A percentile compares a stretch with the other conserved stretches of the same genome.
Evolutionary conservation across 1,140 invertebrate species (phyloP).

Genomic region (Diorhabda sublineata): DNA sequence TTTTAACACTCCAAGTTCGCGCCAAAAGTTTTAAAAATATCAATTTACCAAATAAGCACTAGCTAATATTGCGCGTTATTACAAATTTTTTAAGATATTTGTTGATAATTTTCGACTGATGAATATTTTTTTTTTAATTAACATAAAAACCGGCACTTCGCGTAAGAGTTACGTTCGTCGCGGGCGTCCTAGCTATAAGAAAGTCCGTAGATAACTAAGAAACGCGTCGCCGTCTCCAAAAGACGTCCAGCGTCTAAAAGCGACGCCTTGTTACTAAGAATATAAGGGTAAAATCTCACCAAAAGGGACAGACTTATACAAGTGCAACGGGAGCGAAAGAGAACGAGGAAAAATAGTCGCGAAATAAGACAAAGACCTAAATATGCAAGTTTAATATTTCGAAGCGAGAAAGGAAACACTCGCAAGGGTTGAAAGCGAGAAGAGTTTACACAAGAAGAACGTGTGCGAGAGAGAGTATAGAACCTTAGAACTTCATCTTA

Average conservation of each 20-base stretch:
- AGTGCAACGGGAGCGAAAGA: constrained; percentile 34
- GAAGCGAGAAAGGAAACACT: constrained; percentile 27
- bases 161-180: constrained; percentile 13
- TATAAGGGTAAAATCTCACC: constrained; percentile 41
- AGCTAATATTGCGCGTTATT: neutral
- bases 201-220: constrained; percentile 44
- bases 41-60: neutral
- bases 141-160: constrained; percentile 15
- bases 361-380: constrained; percentile 36
- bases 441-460: constrained; percentile 36
- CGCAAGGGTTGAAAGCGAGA: constrained; percentile 40
- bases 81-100: constrained; percentile 4
- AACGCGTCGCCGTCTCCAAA: constrained; percentile 38
- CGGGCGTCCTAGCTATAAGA: constrained; percentile 36
- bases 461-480: constrained; percentile 27
- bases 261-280: constrained; percentile 47
- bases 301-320: constrained; percentile 37
- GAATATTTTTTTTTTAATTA: constrained; percentile 6
- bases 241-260: constrained; percentile 47
- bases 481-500: constrained; percentile 47
- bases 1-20: constrained; percentile 9
- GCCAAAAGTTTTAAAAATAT: constrained; percentile 15
- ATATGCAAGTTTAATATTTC: constrained; percentile 37
- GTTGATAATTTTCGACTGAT: neutral
- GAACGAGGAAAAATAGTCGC: constrained; percentile 33